phyloP scores from a whole-genome alignment of 2,888 invertebrate genomes.

The Cerastis leucographa region DNA sequence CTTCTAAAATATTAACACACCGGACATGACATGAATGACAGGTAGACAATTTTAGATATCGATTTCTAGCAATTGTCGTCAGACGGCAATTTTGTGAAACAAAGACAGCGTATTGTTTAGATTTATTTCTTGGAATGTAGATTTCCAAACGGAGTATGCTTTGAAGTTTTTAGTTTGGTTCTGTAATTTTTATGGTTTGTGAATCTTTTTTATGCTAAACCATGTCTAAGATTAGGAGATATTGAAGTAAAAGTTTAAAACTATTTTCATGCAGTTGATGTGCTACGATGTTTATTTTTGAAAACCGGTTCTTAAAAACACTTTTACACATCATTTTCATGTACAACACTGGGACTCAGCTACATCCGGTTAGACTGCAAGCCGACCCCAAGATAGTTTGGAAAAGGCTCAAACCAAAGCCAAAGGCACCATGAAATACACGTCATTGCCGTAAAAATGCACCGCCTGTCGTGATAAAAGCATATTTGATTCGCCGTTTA shows the following conservation, averaged over 20 bases:
- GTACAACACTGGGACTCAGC: too few species aligned
- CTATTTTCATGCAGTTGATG: too few species aligned
- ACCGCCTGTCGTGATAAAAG: constrained; percentile 59
- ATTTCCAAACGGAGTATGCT: background rate
- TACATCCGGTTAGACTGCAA: too few species aligned
- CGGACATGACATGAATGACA: constrained; percentile 18
- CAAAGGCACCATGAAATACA: constrained; percentile 6
- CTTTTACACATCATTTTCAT: too few species aligned
- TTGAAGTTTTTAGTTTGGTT: background rate
- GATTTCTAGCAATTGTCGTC: constrained; percentile 26
- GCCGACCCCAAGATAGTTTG: too few species aligned
- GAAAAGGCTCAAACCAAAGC: background rate
- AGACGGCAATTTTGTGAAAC: constrained; percentile 32
- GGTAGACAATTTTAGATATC: constrained; percentile 33
- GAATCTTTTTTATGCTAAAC: too few species aligned
- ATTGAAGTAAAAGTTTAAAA: too few species aligned
- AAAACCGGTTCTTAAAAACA: too few species aligned
- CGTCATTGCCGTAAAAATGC: constrained; percentile 56
- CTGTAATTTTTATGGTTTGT: background rate
- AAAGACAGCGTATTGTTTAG: constrained; percentile 21
- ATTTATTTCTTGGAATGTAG: background rate
- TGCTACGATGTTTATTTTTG: too few species aligned
- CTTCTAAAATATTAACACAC: constrained; percentile 23
- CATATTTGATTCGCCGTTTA: constrained; percentile 60
- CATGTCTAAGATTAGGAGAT: too few species aligned